Evolutionary conservation across 2,113 vertebrate genomes (phyloP).

Genomic region (Petrocephalus microphthalmus): DNA sequence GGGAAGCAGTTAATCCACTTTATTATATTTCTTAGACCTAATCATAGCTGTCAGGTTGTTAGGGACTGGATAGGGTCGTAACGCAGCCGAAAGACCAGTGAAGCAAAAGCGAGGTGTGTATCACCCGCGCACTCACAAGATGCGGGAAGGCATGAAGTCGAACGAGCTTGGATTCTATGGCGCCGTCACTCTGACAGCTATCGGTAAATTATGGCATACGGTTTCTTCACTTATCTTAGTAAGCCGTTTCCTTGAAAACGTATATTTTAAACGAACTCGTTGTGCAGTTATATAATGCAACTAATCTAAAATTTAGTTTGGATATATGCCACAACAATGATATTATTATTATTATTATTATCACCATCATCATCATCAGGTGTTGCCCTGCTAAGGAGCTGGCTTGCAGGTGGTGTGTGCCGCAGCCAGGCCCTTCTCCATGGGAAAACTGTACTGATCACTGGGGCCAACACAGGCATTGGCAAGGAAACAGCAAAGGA

Average conservation of each 20-base stretch:
- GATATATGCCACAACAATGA: background rate
- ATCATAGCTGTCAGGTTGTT: conserved; percentile 12
- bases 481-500: conserved; percentile 62
- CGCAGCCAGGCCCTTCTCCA: conserved; percentile 51
- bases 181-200: conserved; percentile 31
- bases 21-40: conserved; percentile 21
- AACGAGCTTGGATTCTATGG: conserved; percentile 34
- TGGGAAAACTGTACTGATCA: conserved; percentile 63
- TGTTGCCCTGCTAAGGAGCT: conserved; percentile 46
- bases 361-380: background rate
- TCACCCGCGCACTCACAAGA: background rate
- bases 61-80: background rate
- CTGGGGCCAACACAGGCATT: conserved; percentile 64
- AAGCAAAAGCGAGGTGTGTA: background rate
- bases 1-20: background rate
- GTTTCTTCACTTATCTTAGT: background rate
- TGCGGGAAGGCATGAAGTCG: conserved; percentile 37
- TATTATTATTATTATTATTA: background rate
- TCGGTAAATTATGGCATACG: conserved; percentile 36
- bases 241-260: background rate
- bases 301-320: background rate
- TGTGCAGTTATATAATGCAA: background rate
- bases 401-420: conserved; percentile 50
- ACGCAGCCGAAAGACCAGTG: background rate
- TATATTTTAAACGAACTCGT: background rate